Conservation (phyloP, 2,888 invertebrate genomes). For the Conomelus anceps region DNA sequence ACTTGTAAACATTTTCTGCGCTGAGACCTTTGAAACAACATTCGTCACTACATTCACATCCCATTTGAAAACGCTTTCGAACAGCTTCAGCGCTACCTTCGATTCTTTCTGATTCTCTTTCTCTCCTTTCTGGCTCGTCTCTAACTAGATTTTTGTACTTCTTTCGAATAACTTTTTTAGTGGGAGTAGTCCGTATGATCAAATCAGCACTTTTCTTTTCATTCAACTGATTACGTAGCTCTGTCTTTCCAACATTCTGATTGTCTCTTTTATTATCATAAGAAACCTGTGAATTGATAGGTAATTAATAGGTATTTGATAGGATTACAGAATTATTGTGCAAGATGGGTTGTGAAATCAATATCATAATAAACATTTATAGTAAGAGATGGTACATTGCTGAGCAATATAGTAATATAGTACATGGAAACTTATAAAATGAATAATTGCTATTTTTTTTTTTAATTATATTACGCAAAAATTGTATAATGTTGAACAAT, state of each 20-base stretch:
- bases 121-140: not conserved
- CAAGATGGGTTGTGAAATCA: not conserved
- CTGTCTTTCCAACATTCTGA: not conserved
- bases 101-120: conserved; percentile 12
- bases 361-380: no score
- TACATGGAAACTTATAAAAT: no score
- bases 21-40: conserved; percentile 68
- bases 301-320: no score
- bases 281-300: not conserved
- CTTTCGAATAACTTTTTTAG: conserved; percentile 20
- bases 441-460: no score
- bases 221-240: not conserved
- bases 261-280: not conserved
- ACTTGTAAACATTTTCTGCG: conserved; percentile 67
- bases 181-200: not conserved
- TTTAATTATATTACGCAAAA: no score
- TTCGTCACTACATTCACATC: conserved; percentile 69
- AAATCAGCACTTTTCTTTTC: not conserved
- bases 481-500: no score
- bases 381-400: no score
- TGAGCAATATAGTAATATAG: no score
- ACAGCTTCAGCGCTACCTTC: conserved; percentile 41
- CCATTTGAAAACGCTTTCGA: conserved; percentile 60
- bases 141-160: conserved; percentile 21
- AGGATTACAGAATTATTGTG: not conserved